A percentile compares a stretch with the other conserved stretches of the same genome.
Conservation (phyloP, 2,113 vertebrate genomes). For the Emberiza fucata region DNA sequence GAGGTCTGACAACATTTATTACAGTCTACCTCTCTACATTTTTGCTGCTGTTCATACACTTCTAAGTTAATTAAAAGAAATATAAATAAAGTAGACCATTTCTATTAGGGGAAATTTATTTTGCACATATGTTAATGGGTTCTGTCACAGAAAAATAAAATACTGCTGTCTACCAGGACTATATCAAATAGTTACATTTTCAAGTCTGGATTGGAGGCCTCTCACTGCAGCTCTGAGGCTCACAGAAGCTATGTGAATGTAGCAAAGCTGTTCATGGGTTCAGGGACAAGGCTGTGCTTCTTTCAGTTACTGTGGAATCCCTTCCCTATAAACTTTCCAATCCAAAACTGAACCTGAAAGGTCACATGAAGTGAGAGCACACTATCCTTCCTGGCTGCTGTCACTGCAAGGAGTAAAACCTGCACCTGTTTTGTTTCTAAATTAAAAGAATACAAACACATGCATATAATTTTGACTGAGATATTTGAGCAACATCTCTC, state of each 20-base stretch:
- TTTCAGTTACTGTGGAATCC: not conserved
- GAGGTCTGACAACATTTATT: not conserved
- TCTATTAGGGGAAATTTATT: not conserved
- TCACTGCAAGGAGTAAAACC: not conserved
- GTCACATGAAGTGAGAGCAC: not conserved
- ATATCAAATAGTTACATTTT: not conserved
- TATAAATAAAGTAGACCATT: not conserved
- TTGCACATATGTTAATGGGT: not conserved
- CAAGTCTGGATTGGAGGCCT: not conserved
- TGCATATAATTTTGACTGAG: not conserved
- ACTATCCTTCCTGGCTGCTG: not conserved
- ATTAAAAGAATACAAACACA: not conserved
- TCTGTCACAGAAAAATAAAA: not conserved
- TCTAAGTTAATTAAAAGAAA: not conserved
- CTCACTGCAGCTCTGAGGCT: not conserved
- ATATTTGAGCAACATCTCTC: not conserved
- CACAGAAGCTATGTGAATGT: not conserved
- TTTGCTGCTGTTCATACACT: not conserved
- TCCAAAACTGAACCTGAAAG: not conserved
- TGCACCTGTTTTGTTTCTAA: not conserved
- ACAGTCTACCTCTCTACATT: not conserved
- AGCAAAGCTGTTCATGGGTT: not conserved
- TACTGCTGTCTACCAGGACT: not conserved
- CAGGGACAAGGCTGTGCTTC: not conserved
- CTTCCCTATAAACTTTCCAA: not conserved